Conservation (phyloP, 1,140 invertebrate genomes). For the Hormaphis cornu region DNA sequence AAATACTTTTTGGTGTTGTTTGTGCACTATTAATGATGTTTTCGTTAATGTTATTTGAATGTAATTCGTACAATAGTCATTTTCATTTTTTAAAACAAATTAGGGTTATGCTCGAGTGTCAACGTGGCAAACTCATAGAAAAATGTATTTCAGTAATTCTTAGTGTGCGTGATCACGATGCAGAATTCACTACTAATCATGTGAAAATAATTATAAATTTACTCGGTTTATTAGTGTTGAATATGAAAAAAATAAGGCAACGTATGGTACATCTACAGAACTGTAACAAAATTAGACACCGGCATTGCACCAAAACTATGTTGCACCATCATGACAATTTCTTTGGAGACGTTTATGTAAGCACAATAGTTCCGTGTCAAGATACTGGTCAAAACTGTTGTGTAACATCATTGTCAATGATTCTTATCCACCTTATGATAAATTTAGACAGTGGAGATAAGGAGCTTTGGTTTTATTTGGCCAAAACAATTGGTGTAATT, state of each 20-base stretch:
- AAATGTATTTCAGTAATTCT: slow-evolving; percentile 50
- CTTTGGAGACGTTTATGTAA: slow-evolving; percentile 45
- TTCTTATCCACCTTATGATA: slow-evolving; percentile 47
- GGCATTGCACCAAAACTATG: slow-evolving; percentile 43
- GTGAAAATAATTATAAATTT: slow-evolving; percentile 50
- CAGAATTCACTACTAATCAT: slow-evolving; percentile 42
- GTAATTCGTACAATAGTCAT: slow-evolving; percentile 45
- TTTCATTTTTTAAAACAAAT: slow-evolving; percentile 53
- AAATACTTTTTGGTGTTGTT: slow-evolving; percentile 52
- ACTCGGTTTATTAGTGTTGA: slow-evolving; percentile 49
- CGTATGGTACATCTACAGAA: slow-evolving; percentile 49
- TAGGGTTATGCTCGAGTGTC: slow-evolving; percentile 51
- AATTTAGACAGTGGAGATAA: slow-evolving; percentile 43
- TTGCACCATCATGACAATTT: slow-evolving; percentile 52
- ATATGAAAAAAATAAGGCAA: slow-evolving; percentile 49
- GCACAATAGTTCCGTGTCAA: slow-evolving; percentile 39
- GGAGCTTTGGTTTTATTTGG: slow-evolving; percentile 45
- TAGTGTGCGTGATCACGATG: slow-evolving; percentile 42
- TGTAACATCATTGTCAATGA: slow-evolving; percentile 50
- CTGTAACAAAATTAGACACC: slow-evolving; percentile 47
- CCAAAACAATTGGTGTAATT: slow-evolving; percentile 48
- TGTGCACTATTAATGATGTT: slow-evolving; percentile 53
- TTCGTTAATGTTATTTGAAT: slow-evolving; percentile 51
- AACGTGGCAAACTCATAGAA: slow-evolving; percentile 50
- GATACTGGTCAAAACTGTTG: slow-evolving; percentile 44